Evolutionary conservation across 2,113 vertebrate genomes (phyloP).

Genomic region (Colinus virginianus): DNA sequence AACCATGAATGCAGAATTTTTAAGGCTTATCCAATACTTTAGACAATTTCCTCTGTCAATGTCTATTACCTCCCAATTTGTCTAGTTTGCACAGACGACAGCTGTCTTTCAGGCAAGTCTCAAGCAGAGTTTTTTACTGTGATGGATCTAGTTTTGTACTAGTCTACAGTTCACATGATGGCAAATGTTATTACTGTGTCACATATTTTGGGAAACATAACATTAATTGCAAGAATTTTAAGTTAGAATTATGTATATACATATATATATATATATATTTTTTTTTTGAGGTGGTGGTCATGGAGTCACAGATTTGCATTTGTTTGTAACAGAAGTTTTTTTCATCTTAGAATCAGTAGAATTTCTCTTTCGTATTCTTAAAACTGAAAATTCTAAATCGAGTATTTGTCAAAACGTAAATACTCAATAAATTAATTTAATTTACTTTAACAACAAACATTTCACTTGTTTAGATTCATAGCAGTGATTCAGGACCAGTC

Average conservation of each 20-base stretch:
- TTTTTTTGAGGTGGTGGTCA: no score
- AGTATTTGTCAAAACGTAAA: not conserved
- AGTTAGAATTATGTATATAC: not conserved
- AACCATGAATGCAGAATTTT: no score
- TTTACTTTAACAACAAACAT: not conserved
- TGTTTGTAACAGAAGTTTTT: not conserved
- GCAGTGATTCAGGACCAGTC: accelerated
- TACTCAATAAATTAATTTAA: accelerated
- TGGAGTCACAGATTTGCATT: not conserved
- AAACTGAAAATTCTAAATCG: not conserved
- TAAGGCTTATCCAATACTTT: conserved; percentile 22
- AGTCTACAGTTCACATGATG: not conserved
- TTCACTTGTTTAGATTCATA: not conserved
- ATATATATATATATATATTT: no score
- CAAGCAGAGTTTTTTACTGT: not conserved
- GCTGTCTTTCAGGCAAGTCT: not conserved
- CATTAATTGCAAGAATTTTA: not conserved
- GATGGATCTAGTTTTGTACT: not conserved
- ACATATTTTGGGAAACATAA: not conserved
- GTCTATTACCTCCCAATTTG: conserved; percentile 13
- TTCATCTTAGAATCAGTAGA: not conserved
- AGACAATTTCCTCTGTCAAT: conserved; percentile 16
- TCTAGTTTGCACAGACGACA: not conserved
- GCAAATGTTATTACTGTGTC: not conserved
- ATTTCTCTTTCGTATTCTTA: not conserved